Conservation (phyloP, 2,888 invertebrate genomes). For the Mythimna loreyi region DNA sequence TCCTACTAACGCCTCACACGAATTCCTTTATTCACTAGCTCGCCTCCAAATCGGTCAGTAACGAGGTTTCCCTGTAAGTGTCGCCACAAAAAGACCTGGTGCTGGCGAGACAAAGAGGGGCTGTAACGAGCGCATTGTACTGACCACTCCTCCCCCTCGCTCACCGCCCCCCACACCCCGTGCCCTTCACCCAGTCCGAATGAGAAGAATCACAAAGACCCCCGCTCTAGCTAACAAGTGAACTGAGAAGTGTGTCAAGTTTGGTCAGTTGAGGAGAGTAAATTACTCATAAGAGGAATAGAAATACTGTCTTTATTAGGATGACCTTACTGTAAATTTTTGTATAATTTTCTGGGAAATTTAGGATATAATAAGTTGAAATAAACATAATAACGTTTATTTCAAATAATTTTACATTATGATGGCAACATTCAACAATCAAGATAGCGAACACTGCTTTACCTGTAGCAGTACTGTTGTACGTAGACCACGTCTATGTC, state of each 20-base stretch:
- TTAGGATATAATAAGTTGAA: no score
- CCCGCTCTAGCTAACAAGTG: constrained; percentile 45
- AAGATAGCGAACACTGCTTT: neutral
- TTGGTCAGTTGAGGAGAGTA: constrained; percentile 35
- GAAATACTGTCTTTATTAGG: neutral
- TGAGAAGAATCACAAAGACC: constrained; percentile 60
- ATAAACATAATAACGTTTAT: no score
- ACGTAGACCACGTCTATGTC: no score
- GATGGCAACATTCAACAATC: neutral
- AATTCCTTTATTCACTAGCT: neutral
- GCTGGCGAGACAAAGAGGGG: constrained; percentile 58
- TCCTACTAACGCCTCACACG: neutral
- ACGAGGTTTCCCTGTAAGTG: constrained; percentile 45
- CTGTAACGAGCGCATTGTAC: constrained; percentile 68
- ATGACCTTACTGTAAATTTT: neutral
- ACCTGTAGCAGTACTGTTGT: neutral
- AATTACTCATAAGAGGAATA: constrained; percentile 34
- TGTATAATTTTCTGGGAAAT: neutral
- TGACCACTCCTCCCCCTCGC: constrained; percentile 21
- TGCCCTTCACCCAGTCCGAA: constrained; percentile 38
- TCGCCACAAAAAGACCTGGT: constrained; percentile 52
- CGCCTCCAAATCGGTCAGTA: constrained; percentile 31
- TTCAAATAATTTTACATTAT: no score
- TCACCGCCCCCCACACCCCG: neutral
- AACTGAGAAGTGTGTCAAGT: constrained; percentile 52